Evolutionary conservation across 1,140 invertebrate species (phyloP).

Genomic region (Brachystomella parvula): DNA sequence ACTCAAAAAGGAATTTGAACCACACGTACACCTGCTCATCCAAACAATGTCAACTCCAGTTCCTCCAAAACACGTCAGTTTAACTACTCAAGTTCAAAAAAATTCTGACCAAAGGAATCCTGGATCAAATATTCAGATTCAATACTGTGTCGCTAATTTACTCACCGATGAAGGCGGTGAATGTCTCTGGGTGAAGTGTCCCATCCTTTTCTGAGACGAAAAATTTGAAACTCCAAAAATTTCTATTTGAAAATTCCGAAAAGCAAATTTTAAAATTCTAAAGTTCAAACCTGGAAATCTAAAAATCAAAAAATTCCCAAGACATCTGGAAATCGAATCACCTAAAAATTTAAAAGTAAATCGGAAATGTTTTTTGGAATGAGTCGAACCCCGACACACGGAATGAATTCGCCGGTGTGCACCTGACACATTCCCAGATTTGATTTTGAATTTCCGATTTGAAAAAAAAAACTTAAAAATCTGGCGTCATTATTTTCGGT

Average conservation of each 20-base stretch:
- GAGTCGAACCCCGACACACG: no score
- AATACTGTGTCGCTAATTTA: background rate
- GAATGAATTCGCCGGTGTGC: no score
- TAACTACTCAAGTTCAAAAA: background rate
- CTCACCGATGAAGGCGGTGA: no score
- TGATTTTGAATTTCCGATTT: background rate
- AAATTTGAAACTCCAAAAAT: background rate
- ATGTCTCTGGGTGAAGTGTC: background rate
- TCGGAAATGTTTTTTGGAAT: no score
- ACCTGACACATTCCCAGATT: no score
- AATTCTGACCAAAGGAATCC: background rate
- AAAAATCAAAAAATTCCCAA: no score
- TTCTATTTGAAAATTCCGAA: background rate
- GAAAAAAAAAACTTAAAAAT: background rate
- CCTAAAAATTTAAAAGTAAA: no score
- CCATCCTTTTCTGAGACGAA: background rate
- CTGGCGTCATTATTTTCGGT: background rate
- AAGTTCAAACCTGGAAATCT: no score
- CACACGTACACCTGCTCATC: slow-evolving; percentile 8
- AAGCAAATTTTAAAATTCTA: background rate
- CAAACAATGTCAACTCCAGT: background rate
- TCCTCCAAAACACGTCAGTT: background rate
- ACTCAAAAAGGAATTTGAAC: background rate
- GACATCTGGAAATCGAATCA: no score
- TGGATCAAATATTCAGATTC: background rate